A percentile compares a stretch with the other conserved stretches of the same genome.
Conservation (phyloP, 2,113 vertebrate genomes). For the Myotis lucifugus region DNA sequence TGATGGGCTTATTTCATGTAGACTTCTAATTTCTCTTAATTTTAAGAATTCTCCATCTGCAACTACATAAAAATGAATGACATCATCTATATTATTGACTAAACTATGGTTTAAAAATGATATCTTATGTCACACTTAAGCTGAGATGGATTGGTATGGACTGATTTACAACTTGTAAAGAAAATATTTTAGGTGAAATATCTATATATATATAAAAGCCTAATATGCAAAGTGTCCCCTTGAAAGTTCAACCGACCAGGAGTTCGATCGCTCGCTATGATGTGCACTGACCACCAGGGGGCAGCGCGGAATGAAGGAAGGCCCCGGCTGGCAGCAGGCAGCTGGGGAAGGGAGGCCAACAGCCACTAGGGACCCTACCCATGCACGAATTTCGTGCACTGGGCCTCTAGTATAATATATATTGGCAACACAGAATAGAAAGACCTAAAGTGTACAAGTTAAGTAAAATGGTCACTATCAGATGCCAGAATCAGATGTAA, state of each 20-base stretch:
- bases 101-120: not conserved
- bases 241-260: no score
- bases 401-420: not conserved
- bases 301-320: no score
- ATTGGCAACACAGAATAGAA: not conserved
- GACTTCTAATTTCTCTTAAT: not conserved
- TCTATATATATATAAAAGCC: no score
- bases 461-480: not conserved
- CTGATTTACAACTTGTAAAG: not conserved
- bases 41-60: not conserved
- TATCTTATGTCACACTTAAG: not conserved
- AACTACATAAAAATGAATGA: not conserved
- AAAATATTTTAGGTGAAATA: not conserved
- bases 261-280: no score
- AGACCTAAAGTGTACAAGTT: not conserved
- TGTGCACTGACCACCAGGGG: no score
- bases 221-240: no score
- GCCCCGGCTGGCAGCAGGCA: no score
- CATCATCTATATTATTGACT: not conserved
- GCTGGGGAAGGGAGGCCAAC: no score
- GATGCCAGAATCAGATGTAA: not conserved
- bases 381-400: no score
- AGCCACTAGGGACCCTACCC: no score
- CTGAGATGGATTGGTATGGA: not conserved
- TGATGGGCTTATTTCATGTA: not conserved